Base-by-base conservation (phyloP, 1,140 invertebrate genomes). In the Drosophila hydei region DNA sequence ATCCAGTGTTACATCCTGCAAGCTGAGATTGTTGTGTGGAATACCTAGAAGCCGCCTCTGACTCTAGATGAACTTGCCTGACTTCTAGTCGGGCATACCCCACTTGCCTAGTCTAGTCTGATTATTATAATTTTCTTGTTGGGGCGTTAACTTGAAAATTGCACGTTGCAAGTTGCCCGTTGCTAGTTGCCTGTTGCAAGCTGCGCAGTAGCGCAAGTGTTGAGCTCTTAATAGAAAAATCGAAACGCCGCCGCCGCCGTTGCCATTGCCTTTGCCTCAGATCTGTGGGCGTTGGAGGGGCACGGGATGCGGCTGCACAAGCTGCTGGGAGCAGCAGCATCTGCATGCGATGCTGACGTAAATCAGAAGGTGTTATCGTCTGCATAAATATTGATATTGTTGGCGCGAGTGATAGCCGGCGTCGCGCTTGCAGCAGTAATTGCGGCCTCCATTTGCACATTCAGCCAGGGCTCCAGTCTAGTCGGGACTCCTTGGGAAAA, bases 351-450 rank as follows among this genome's bases (percentile, higher is more conserved):
- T 60, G 69, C 84, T 89, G 68, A 74, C 80, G 84, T 88, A 88
- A 88, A 88, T 88, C 83, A 88, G 83, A 88, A 88, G 83, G 83
- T 88, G 83, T 89, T 88, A 88, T 88, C 83, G 83, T 88, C 83
- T 88, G 79, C 85, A 88, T 88, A 88, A 88, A 88, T 88, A 88
- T 88, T 88, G 84, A 88, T 88, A 88, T 88, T 87, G 83, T 88
- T 88, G 83, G 75, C 36, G 75, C 83, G 85, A 88, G 78, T 87
- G 83, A 87, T 87, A 87, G 83, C 83, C 83, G 83, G 78, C 83
- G 83, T 88, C 74, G 83, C 85, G 84, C 83, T 83, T 77, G 78
- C 59, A 87, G 84, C 84, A 70, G 84, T 87, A 88, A 87, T 87
- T 88, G 83, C 84, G 72, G 61, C 50, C 77, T 75, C 63, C 38